Evolutionary conservation across 2,888 invertebrate species (phyloP).

Genomic region (Aspidiotus rigidus): DNA sequence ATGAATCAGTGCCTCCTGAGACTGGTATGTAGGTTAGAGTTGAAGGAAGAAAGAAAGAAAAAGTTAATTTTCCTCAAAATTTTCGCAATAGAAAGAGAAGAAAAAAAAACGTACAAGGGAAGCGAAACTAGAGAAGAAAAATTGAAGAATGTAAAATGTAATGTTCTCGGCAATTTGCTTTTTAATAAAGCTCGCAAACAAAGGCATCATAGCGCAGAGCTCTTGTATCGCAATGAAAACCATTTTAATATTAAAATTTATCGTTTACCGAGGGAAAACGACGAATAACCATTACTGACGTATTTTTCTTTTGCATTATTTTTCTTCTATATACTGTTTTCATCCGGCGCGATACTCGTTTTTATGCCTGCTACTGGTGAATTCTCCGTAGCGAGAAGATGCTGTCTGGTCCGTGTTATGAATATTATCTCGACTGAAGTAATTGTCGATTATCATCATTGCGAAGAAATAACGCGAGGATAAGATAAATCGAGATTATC

Average conservation of each 20-base stretch:
- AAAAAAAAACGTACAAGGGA: neutral
- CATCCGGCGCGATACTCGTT: too few relatives aligned
- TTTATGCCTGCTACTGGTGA: too few relatives aligned
- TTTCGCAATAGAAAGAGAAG: neutral
- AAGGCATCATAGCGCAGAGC: conserved; percentile 20
- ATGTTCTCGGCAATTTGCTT: conserved; percentile 29
- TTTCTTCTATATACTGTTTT: too few relatives aligned
- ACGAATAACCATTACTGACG: neutral
- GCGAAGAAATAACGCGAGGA: too few relatives aligned
- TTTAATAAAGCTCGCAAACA: conserved; percentile 27
- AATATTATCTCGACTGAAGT: too few relatives aligned
- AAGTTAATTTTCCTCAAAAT: neutral
- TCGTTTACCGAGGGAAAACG: neutral
- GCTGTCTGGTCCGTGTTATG: too few relatives aligned
- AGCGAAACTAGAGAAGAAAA: neutral
- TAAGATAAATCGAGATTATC: too few relatives aligned
- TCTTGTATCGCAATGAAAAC: conserved; percentile 26
- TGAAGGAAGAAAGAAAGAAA: neutral
- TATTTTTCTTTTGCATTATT: too few relatives aligned
- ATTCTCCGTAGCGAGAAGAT: too few relatives aligned
- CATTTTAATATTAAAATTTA: conserved; percentile 8
- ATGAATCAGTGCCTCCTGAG: conserved; percentile 4
- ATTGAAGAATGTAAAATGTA: conserved; percentile 22
- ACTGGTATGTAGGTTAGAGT: neutral
- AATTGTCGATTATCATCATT: too few relatives aligned